Percentiles rank a stretch among this genome's conserved stretches.
These are phyloP conservation scores for Cryptotermes secundus DNA, from an alignment of 1,140 invertebrate genomes.

Conservation along the genomic window DNA sequence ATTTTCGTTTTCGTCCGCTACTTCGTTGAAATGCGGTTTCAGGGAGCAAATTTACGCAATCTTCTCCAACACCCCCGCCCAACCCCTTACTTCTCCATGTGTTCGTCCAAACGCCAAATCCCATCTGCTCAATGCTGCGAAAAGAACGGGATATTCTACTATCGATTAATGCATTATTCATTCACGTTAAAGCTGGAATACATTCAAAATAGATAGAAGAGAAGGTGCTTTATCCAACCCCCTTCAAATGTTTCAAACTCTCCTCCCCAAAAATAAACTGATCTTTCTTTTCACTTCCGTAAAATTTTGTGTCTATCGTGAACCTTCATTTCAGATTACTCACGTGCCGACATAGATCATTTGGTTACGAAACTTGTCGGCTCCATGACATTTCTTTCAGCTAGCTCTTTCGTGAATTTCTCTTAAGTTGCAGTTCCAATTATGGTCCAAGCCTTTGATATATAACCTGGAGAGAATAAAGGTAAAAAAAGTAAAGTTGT, in stretches of 20 bases:
- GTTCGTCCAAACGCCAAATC: background rate
- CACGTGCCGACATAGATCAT: background rate
- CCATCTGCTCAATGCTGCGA: background rate
- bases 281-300: background rate
- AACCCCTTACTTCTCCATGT: no score
- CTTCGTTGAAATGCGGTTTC: background rate
- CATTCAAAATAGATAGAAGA: background rate
- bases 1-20: background rate
- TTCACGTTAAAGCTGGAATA: background rate
- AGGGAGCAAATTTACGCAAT: background rate
- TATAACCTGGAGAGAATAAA: no score
- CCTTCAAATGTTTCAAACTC: background rate
- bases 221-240: background rate
- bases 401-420: no score
- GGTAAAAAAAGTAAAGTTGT: no score
- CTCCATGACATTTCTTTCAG: background rate
- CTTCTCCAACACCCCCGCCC: background rate
- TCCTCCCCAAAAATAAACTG: background rate
- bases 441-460: no score
- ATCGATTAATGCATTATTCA: conserved; percentile 16
- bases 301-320: background rate
- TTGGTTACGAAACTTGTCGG: background rate
- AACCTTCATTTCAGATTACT: background rate
- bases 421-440: no score
- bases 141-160: background rate